Percentiles rank a stretch among this genome's conserved stretches.
Evolutionary conservation across 1,140 invertebrate species (phyloP).

Genomic region (Andricus grossulariae): DNA sequence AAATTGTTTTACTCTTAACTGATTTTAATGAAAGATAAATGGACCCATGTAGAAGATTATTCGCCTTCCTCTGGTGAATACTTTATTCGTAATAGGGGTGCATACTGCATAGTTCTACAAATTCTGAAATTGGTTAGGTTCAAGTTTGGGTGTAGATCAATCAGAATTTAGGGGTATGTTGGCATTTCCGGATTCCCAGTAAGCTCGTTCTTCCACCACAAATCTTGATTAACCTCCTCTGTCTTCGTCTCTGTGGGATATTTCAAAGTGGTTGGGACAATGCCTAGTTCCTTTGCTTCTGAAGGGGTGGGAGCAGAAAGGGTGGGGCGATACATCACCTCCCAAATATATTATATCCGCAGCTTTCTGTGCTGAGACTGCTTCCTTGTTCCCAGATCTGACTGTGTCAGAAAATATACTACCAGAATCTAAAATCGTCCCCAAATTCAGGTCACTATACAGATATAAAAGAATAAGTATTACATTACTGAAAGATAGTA

Average conservation of each 20-base stretch:
- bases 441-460: too few species aligned
- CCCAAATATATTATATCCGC: slow-evolving; percentile 16
- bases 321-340: slow-evolving; percentile 29
- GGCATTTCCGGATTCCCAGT: slow-evolving; percentile 12
- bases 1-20: too few species aligned
- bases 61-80: neutral
- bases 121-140: slow-evolving; percentile 5
- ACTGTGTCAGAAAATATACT: neutral
- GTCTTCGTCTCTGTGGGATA: slow-evolving; percentile 45
- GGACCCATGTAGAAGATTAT: neutral
- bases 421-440: too few species aligned
- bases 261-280: slow-evolving; percentile 28
- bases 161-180: slow-evolving; percentile 42
- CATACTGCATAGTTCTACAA: neutral
- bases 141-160: slow-evolving; percentile 39
- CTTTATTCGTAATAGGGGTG: neutral
- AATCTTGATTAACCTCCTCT: slow-evolving; percentile 58
- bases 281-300: slow-evolving; percentile 23
- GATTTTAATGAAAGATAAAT: too few species aligned
- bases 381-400: neutral
- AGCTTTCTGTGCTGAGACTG: neutral
- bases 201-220: slow-evolving; percentile 38
- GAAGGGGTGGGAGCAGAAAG: neutral
- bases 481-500: too few species aligned
- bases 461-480: too few species aligned